Evolutionary conservation across 2,113 vertebrate genomes (phyloP).

Genomic region (Saguinus midas): DNA sequence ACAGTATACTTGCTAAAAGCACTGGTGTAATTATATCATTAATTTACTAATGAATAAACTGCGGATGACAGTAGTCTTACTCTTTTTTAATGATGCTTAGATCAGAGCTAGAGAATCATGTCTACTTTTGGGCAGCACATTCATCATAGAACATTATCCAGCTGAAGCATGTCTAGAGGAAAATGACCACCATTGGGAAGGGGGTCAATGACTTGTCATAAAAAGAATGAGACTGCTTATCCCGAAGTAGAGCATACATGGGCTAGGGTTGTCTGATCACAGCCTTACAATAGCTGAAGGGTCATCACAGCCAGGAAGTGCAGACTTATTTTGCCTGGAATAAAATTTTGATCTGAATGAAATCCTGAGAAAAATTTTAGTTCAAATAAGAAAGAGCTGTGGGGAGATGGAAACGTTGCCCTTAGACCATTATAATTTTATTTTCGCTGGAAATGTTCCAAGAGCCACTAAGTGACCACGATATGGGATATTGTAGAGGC

Average conservation of each 20-base stretch:
- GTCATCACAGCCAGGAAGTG: background rate
- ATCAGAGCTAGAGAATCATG: background rate
- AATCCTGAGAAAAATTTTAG: background rate
- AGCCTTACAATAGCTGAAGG: background rate
- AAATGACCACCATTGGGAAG: background rate
- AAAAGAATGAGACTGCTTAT: background rate
- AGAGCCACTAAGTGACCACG: background rate
- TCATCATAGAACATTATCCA: background rate
- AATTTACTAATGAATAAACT: background rate
- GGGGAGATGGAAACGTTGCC: background rate
- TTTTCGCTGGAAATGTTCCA: background rate
- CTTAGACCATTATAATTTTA: background rate
- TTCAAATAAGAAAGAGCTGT: background rate
- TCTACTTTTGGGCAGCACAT: background rate
- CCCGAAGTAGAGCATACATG: background rate
- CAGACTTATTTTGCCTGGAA: background rate
- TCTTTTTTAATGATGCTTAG: background rate
- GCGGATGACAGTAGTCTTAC: background rate
- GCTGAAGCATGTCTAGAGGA: background rate
- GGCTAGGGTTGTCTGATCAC: background rate
- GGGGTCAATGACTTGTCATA: background rate
- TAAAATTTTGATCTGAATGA: background rate
- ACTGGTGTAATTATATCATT: background rate
- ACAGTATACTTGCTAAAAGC: background rate
- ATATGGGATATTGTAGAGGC: background rate